Conservation (phyloP, 2,113 vertebrate species). For the Choloepus hoffmanni region DNA sequence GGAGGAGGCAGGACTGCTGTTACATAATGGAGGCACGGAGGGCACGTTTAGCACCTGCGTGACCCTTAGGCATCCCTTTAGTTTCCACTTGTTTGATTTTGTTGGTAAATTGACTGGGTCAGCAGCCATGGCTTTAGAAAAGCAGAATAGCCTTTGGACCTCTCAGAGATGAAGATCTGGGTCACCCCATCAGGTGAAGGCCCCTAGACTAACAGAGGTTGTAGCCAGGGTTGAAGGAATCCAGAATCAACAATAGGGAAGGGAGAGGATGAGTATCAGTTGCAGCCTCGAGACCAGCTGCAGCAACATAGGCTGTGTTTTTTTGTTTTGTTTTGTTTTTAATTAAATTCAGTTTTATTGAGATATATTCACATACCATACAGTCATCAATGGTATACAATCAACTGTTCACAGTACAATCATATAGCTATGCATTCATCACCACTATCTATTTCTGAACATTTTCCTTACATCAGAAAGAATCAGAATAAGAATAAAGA, state of each 20-base stretch:
- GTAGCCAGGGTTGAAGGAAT: neutral
- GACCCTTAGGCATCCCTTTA: neutral
- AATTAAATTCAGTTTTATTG: too few relatives aligned
- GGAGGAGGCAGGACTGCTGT: neutral
- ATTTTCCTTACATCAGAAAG: too few relatives aligned
- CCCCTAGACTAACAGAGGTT: neutral
- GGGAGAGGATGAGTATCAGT: too few relatives aligned
- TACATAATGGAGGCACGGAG: rapidly evolving
- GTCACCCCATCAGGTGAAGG: neutral
- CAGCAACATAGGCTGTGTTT: neutral
- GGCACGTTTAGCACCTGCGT: neutral
- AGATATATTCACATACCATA: too few relatives aligned
- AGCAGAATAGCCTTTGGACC: neutral
- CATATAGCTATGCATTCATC: too few relatives aligned
- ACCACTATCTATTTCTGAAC: too few relatives aligned
- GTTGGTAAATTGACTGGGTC: neutral
- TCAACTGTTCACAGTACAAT: too few relatives aligned
- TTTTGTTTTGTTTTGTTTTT: too few relatives aligned
- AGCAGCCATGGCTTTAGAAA: neutral
- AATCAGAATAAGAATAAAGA: too few relatives aligned
- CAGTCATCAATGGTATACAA: too few relatives aligned
- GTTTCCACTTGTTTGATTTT: neutral
- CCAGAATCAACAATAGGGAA: neutral
- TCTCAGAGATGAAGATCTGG: neutral
- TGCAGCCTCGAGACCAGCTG: neutral